Evolutionary conservation across 2,888 invertebrate species (phyloP).

Genomic region (Pardosa pseudoannulata): DNA sequence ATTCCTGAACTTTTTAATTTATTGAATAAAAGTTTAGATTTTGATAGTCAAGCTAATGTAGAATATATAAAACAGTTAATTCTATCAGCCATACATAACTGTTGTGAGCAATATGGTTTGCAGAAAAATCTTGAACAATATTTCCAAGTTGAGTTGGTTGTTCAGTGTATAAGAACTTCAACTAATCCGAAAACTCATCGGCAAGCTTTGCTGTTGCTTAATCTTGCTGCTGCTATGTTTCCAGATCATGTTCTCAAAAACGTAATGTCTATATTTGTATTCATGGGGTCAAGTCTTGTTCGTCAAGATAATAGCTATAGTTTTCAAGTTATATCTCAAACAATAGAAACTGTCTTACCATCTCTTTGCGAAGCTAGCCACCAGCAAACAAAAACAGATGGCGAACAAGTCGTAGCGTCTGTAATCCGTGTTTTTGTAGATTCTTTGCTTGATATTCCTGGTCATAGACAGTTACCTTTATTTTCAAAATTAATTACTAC

Average conservation of each 20-base stretch:
- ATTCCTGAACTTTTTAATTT: conserved; percentile 87
- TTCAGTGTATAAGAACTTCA: conserved; percentile 92
- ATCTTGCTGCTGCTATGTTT: conserved; percentile 86
- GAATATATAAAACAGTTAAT: conserved; percentile 94
- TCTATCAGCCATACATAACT: conserved; percentile 86
- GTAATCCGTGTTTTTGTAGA: conserved; percentile 93
- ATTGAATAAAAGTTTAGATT: conserved; percentile 83
- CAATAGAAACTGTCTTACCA: conserved; percentile 92
- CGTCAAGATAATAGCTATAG: conserved; percentile 96
- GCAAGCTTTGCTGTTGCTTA: conserved; percentile 90
- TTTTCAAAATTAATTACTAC: conserved; percentile 85
- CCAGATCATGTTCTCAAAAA: conserved; percentile 91
- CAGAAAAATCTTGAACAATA: conserved; percentile 34
- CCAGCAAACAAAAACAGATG: conserved; percentile 33
- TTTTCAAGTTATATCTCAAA: conserved; percentile 92
- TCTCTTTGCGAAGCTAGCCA: conserved; percentile 82
- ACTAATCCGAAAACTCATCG: conserved; percentile 97
- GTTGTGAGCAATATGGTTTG: conserved; percentile 81
- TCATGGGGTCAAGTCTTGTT: conserved; percentile 95
- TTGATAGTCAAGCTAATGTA: conserved; percentile 87
- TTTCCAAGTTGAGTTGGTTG: conserved; percentile 85
- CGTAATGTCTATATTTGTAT: conserved; percentile 97
- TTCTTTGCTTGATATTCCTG: conserved; percentile 93
- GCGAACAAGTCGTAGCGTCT: conserved; percentile 57
- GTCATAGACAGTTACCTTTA: conserved; percentile 89